Evolutionary conservation across 2,888 invertebrate genomes (phyloP).

Genomic region (Lingula anatina): DNA sequence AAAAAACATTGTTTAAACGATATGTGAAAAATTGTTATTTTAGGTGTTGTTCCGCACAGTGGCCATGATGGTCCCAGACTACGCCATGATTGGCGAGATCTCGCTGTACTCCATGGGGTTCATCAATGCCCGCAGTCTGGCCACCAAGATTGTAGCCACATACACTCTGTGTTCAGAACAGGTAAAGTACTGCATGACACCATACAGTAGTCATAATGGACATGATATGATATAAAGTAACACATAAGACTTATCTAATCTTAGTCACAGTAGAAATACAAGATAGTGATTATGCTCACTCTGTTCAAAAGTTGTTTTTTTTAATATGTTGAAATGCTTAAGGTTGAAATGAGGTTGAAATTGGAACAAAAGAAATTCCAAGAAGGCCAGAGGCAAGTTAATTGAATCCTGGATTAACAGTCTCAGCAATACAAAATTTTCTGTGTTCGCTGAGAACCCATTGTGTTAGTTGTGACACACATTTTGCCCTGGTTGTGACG

Average conservation of each 20-base stretch:
- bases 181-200: too few relatives aligned
- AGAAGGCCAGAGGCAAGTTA: too few relatives aligned
- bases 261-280: too few relatives aligned
- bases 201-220: too few relatives aligned
- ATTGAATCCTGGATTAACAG: neutral
- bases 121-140: slow-evolving; percentile 44
- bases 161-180: slow-evolving; percentile 51
- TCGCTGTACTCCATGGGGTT: slow-evolving; percentile 53
- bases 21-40: too few relatives aligned
- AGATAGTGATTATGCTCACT: too few relatives aligned
- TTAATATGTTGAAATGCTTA: neutral
- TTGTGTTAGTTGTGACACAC: too few relatives aligned
- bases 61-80: slow-evolving; percentile 53
- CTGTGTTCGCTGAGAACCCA: neutral
- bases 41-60: slow-evolving; percentile 52
- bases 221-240: too few relatives aligned
- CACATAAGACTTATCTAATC: too few relatives aligned
- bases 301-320: neutral
- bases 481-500: too few relatives aligned
- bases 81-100: slow-evolving; percentile 51
- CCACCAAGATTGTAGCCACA: slow-evolving; percentile 50
- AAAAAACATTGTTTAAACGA: too few relatives aligned
- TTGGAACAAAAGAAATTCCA: neutral
- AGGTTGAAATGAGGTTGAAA: neutral
- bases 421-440: neutral